Conservation (phyloP, 35 echinoderm and acorn worm species). For the Ophiothrix spiculata region DNA sequence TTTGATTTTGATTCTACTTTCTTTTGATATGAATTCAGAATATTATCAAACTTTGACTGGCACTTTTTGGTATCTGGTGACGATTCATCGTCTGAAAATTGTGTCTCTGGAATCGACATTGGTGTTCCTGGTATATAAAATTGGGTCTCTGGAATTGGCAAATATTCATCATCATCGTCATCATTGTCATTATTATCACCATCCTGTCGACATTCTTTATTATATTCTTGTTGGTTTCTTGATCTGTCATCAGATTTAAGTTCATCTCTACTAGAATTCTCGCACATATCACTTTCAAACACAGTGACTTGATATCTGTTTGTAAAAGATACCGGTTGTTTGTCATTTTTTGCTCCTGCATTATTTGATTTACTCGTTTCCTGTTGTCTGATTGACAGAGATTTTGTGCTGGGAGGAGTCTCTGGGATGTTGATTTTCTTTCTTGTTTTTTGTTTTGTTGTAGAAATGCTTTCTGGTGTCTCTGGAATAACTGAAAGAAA, state of each 20-base stretch:
- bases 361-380: not conserved
- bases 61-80: too few species aligned
- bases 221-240: not conserved
- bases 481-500: not conserved
- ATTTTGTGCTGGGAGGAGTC: not conserved
- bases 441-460: too few species aligned
- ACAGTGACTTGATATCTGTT: not conserved
- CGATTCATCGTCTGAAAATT: too few species aligned
- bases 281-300: not conserved
- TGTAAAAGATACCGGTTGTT: too few species aligned
- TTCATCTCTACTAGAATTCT: not conserved
- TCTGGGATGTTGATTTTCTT: not conserved
- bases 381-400: not conserved
- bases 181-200: not conserved
- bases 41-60: constrained; percentile 1
- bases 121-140: not conserved
- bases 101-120: not conserved
- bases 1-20: not conserved
- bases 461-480: not conserved
- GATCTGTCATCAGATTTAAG: not conserved
- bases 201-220: not conserved
- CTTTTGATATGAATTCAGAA: not conserved
- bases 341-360: too few species aligned
- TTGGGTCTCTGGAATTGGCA: not conserved
- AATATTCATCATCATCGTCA: constrained; percentile 4